Evolutionary conservation across 2,113 vertebrate species (phyloP).

Genomic region (Pterocles gutturalis): DNA sequence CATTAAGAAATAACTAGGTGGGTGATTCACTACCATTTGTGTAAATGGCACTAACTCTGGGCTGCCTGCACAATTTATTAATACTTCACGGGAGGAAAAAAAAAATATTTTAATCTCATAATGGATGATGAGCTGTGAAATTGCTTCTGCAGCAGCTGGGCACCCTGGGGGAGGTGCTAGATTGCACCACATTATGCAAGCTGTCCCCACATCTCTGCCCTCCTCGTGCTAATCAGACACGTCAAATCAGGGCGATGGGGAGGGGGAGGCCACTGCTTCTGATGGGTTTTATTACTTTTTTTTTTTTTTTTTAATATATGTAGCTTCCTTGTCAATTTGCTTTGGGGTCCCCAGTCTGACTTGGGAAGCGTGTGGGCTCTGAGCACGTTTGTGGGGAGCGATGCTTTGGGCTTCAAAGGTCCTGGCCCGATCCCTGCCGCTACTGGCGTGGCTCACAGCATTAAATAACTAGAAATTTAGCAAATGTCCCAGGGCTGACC

Average conservation of each 20-base stretch:
- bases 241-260: neutral
- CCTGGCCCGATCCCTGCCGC: neutral
- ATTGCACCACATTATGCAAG: conserved; percentile 68
- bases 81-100: conserved; percentile 67
- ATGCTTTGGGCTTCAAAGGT: neutral
- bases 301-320: no score
- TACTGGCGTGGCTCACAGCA: accelerated
- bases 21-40: conserved; percentile 68
- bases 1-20: conserved; percentile 72
- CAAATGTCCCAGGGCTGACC: accelerated
- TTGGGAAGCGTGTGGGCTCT: accelerated
- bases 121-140: conserved; percentile 75
- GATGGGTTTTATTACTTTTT: neutral
- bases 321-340: neutral
- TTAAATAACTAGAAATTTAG: neutral
- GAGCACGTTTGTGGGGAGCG: accelerated
- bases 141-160: conserved; percentile 69
- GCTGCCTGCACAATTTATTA: conserved; percentile 70
- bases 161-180: conserved; percentile 71
- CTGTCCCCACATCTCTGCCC: conserved; percentile 52
- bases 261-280: neutral
- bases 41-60: conserved; percentile 61
- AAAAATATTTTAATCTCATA: conserved; percentile 70
- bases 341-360: neutral
- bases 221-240: conserved; percentile 53